These are phyloP conservation scores for Polymixis flavicincta DNA, from an alignment of 2,888 invertebrate genomes.

Conservation along the genomic window DNA sequence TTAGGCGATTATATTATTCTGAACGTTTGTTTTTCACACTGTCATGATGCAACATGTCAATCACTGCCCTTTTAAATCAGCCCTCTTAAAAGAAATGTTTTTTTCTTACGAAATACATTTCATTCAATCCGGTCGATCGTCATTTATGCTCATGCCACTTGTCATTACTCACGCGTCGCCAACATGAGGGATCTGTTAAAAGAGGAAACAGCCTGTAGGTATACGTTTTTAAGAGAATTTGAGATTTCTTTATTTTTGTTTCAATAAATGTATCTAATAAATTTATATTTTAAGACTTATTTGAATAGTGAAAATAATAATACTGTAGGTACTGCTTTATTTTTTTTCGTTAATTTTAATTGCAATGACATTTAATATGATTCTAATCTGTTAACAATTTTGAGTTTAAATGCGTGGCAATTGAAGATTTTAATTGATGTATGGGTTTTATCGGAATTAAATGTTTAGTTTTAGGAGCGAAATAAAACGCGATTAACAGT, in stretches of 20 bases:
- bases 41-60: conserved; percentile 4
- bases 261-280: too few relatives aligned
- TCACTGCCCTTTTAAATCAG: conserved; percentile 5
- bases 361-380: background rate
- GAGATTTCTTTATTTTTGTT: background rate
- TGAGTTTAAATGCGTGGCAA: too few relatives aligned
- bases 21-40: conserved; percentile 14
- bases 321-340: too few relatives aligned
- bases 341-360: background rate
- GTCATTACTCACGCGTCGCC: conserved; percentile 44
- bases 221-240: background rate
- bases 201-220: conserved; percentile 45
- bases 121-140: conserved; percentile 23
- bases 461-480: too few relatives aligned
- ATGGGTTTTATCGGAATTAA: too few relatives aligned
- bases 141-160: conserved; percentile 43
- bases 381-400: background rate
- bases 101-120: conserved; percentile 30
- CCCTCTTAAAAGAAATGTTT: background rate
- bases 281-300: background rate
- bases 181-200: conserved; percentile 12
- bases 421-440: too few relatives aligned
- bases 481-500: background rate
- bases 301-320: background rate
- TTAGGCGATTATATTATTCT: background rate